phyloP scores from a whole-genome alignment of 2,888 invertebrate genomes.

The Tachina grossa region DNA sequence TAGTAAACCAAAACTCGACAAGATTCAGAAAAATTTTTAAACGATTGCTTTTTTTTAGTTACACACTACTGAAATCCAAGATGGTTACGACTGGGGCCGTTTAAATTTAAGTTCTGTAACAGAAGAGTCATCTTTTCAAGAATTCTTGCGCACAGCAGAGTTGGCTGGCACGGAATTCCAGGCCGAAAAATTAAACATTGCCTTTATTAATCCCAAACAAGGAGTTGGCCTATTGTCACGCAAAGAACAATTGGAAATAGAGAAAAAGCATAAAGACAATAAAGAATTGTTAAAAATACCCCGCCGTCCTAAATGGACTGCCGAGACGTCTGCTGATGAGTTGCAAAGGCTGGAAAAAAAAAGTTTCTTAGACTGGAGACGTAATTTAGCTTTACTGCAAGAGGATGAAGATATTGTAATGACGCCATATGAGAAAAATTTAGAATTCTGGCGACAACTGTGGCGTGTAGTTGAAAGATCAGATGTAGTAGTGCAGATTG shows the following conservation, averaged over 20 bases:
- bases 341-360: slow-evolving; percentile 91
- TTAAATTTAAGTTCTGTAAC: slow-evolving; percentile 96
- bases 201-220: slow-evolving; percentile 87
- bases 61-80: slow-evolving; percentile 93
- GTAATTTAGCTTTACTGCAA: slow-evolving; percentile 90
- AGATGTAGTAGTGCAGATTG: slow-evolving; percentile 95
- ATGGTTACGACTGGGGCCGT: slow-evolving; percentile 95
- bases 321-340: slow-evolving; percentile 90
- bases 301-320: slow-evolving; percentile 92
- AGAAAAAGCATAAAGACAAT: slow-evolving; percentile 85
- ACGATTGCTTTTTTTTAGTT: slow-evolving; percentile 81
- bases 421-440: slow-evolving; percentile 98
- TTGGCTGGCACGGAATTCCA: slow-evolving; percentile 97
- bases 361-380: slow-evolving; percentile 95
- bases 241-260: slow-evolving; percentile 84
- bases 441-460: slow-evolving; percentile 98
- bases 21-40: not conserved
- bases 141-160: slow-evolving; percentile 97
- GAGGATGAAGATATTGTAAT: slow-evolving; percentile 91
- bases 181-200: slow-evolving; percentile 94
- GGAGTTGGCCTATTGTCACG: slow-evolving; percentile 85
- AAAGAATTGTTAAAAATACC: slow-evolving; percentile 90
- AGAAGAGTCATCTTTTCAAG: slow-evolving; percentile 97
- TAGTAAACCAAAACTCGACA: slow-evolving; percentile 73
- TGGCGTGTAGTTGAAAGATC: slow-evolving; percentile 99